A percentile compares a stretch with the other conserved stretches of the same genome.
Conservation (phyloP, 2,888 invertebrate species). For the Dorcus hopei region DNA sequence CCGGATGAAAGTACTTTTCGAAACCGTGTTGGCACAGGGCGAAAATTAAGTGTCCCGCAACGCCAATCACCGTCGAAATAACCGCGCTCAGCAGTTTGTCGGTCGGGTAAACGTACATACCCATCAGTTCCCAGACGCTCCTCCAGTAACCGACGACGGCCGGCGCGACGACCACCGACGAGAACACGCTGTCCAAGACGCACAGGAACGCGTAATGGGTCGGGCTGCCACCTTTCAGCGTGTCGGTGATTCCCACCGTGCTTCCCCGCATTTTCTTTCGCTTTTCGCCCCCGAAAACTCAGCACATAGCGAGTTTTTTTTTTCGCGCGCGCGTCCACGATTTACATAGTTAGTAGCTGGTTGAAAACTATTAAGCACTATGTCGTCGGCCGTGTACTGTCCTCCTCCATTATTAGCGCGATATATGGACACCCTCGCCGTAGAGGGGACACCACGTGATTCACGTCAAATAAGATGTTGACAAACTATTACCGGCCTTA, state of each 20-base stretch:
- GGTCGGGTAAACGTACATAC: constrained; percentile 65
- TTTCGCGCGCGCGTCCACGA: too few relatives aligned
- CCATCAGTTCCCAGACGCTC: constrained; percentile 79
- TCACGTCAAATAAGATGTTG: constrained; percentile 13
- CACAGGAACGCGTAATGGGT: constrained; percentile 57
- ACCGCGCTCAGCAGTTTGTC: constrained; percentile 61
- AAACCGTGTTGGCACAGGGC: constrained; percentile 65
- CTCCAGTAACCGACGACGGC: constrained; percentile 85
- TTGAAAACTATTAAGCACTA: constrained; percentile 4
- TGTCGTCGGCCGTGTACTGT: constrained; percentile 16
- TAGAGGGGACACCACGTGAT: constrained; percentile 35
- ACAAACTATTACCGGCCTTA: constrained; percentile 8
- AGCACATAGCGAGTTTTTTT: neutral
- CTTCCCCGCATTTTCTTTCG: constrained; percentile 60
- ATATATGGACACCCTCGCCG: constrained; percentile 29
- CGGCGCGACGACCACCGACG: constrained; percentile 72
- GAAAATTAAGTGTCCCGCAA: constrained; percentile 67
- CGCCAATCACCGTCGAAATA: constrained; percentile 67
- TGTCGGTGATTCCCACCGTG: constrained; percentile 63
- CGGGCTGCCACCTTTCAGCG: constrained; percentile 56
- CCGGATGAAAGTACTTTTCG: constrained; percentile 60
- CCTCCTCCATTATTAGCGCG: constrained; percentile 20
- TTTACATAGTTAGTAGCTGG: neutral
- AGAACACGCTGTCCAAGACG: constrained; percentile 68
- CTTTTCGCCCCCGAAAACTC: neutral